Base-by-base conservation (phyloP, 35 echinoderm and acorn worm genomes). In the Acanthaster planci region DNA sequence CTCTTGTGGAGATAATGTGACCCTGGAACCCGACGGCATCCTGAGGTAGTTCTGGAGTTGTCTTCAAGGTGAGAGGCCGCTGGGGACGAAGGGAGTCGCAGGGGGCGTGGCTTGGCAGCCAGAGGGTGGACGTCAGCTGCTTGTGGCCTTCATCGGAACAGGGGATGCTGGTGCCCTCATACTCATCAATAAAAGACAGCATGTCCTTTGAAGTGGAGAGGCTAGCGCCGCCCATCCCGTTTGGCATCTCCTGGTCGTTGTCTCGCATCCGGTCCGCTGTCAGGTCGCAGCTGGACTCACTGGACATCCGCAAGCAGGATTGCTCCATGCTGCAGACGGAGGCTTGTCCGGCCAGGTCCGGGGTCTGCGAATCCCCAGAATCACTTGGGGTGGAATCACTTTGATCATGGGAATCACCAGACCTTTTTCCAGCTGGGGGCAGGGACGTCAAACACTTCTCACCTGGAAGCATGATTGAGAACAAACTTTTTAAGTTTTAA, bases 241-340 rank as follows among this genome's bases (percentile, higher is more conserved):
- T 72, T 10, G 30, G 18, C 64, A 72, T 72, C 18, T 72, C 64
- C 10, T 72, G 19, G 64, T 72, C 64, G 34, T 72, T 34, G 2
- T 72, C 64, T 14, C 14, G 18, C 21, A 72, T n/a, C n/a, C n/a
- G n/a, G n/a, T n/a, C n/a, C n/a, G n/a, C n/a, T n/a, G n/a, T n/a
- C n/a, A n/a, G n/a, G n/a, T n/a, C n/a, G n/a, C n/a, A n/a, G n/a
- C n/a, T n/a, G n/a, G n/a, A n/a, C 64, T 72, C 34, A 26, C 23
- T 29, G 64, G 64, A 10, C 7, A 31, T 26, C 10, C 23, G 34
- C 2, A 72, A 0, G 15, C 30, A 72, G 2, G 64, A 72, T 26
- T 72, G 64, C 23, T 72, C 64, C 64, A 72, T 72, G 34, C 64
- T 72, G 34, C 64, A 72, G 26, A 72, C 34, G 64, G 64, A 72